Conservation (phyloP, 2,888 invertebrate genomes). For the Cantharis rustica region DNA sequence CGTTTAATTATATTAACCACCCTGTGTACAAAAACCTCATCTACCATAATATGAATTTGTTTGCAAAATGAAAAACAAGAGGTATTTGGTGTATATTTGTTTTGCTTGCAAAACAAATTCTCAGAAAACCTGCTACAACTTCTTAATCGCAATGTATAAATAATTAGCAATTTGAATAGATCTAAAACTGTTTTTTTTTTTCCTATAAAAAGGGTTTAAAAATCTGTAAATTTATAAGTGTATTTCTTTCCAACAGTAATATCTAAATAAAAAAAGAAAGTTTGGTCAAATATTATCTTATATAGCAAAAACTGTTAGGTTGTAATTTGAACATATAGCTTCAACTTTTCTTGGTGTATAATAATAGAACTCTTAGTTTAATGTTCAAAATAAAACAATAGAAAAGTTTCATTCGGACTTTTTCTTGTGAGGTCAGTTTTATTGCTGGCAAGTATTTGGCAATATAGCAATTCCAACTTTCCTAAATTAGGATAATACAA, state of each 20-base stretch:
- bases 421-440: conserved; percentile 12
- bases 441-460: conserved; percentile 14
- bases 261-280: background rate
- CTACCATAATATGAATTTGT: too few species aligned
- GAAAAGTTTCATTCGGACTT: conserved; percentile 10
- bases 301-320: conserved; percentile 2
- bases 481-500: conserved; percentile 12
- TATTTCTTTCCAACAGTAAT: background rate
- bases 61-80: too few species aligned
- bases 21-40: too few species aligned
- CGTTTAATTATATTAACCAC: too few species aligned
- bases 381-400: conserved; percentile 16
- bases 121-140: too few species aligned
- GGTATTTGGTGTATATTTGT: too few species aligned
- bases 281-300: conserved; percentile 2
- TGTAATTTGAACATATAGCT: conserved; percentile 18
- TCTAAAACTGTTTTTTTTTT: background rate
- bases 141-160: too few species aligned
- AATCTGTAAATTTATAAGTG: background rate
- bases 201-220: background rate
- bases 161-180: background rate
- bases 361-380: conserved; percentile 16
- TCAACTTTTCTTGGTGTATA: conserved; percentile 13
- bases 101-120: too few species aligned
- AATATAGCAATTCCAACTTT: conserved; percentile 14